Evolutionary conservation across 2,113 vertebrate genomes (phyloP).

Genomic region (Motacilla alba): DNA sequence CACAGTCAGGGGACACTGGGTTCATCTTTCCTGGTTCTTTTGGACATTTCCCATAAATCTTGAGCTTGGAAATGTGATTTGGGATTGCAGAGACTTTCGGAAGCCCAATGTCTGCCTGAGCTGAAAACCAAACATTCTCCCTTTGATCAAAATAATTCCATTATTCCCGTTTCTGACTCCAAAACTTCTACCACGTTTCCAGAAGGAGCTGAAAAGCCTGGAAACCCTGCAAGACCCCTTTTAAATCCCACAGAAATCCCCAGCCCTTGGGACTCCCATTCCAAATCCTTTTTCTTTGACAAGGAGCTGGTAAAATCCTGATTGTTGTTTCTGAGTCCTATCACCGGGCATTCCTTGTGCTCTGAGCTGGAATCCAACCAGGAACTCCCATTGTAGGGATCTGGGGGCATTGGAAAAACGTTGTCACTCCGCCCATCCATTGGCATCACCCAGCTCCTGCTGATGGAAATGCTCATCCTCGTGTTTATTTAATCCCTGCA

Average conservation of each 20-base stretch:
- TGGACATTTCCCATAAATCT: not conserved
- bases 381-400: not conserved
- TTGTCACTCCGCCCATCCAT: not conserved
- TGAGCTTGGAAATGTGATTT: not conserved
- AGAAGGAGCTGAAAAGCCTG: not conserved
- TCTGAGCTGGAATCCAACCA: not conserved
- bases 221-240: not conserved
- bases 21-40: not conserved
- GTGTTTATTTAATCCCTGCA: not conserved
- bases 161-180: not conserved
- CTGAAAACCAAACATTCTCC: not conserved
- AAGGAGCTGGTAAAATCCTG: not conserved
- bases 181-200: not conserved
- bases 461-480: not conserved
- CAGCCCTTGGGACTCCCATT: not conserved
- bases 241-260: not conserved
- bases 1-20: accelerated
- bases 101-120: not conserved
- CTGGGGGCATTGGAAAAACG: not conserved
- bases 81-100: not conserved
- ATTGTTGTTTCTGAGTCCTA: not conserved
- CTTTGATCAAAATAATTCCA: not conserved
- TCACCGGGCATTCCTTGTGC: not conserved
- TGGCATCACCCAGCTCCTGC: not conserved
- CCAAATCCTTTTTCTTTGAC: not conserved